These are phyloP conservation scores for Calliphora vicina DNA, from an alignment of 1,140 invertebrate species.

Conservation along the genomic window DNA sequence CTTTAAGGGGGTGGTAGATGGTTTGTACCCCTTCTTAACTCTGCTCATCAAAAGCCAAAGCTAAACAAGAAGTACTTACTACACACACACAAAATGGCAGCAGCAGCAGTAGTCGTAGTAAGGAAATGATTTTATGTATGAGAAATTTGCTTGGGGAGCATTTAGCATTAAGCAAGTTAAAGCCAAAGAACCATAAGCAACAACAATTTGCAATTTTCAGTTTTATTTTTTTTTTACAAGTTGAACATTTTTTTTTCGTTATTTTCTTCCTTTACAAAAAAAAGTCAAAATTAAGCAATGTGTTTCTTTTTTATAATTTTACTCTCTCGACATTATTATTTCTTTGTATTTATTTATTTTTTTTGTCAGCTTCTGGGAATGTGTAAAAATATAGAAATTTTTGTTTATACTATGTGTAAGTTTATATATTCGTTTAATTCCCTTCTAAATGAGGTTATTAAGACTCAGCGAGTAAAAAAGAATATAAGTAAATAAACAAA, in stretches of 20 bases:
- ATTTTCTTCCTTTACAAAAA: neutral
- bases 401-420: neutral
- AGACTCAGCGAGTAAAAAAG: neutral
- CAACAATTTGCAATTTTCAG: neutral
- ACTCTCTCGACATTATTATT: neutral
- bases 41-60: neutral
- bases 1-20: neutral
- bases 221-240: neutral
- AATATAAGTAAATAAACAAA: neutral
- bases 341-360: neutral
- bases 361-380: too few relatives aligned
- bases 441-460: constrained; percentile 5
- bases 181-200: neutral
- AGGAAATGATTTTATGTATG: neutral
- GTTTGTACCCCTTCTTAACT: neutral
- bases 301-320: neutral
- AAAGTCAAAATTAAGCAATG: constrained; percentile 7
- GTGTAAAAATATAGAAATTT: too few relatives aligned
- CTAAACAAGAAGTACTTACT: neutral
- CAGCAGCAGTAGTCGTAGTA: neutral
- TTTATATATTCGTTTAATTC: neutral
- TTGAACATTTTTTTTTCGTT: neutral
- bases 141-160: constrained; percentile 1
- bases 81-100: neutral
- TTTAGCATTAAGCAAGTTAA: neutral